These are phyloP conservation scores for Myoxocephalus aenaeus DNA, from an alignment of 2,797 vertebrate species.

Conservation along the genomic window DNA sequence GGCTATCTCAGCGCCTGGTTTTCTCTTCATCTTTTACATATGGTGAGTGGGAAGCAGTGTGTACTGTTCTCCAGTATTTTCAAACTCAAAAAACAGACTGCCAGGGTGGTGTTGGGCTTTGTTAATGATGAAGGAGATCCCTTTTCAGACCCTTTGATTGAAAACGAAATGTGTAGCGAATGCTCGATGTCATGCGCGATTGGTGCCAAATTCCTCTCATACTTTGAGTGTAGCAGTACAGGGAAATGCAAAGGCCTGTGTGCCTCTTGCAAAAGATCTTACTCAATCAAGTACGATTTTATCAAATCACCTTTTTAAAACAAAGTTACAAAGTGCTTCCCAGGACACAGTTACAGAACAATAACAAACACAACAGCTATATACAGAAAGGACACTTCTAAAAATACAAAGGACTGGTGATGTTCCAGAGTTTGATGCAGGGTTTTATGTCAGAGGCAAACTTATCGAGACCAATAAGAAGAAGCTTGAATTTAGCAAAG, in stretches of 20 bases:
- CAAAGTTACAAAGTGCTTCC: no score
- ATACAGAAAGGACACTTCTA: background rate
- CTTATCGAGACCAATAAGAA: background rate
- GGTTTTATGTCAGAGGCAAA: background rate
- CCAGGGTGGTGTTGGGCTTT: background rate
- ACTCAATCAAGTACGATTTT: background rate
- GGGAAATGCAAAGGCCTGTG: background rate
- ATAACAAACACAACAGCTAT: background rate
- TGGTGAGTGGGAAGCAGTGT: constrained; percentile 78
- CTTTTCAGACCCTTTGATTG: background rate
- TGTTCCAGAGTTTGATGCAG: background rate
- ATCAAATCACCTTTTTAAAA: background rate
- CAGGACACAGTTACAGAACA: background rate
- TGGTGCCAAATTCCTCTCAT: constrained; percentile 26
- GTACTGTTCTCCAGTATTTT: background rate
- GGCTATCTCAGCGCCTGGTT: constrained; percentile 77
- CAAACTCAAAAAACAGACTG: constrained; percentile 1
- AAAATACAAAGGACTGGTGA: background rate
- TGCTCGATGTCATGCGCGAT: background rate
- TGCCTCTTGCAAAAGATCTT: background rate
- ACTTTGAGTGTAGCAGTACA: background rate
- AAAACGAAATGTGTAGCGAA: constrained; percentile 2
- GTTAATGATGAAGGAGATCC: background rate
- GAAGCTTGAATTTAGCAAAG: background rate
- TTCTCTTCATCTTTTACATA: constrained; percentile 83